Evolutionary conservation across 2,797 vertebrate species (phyloP).

Genomic region (Rhynchotus rufescens): DNA sequence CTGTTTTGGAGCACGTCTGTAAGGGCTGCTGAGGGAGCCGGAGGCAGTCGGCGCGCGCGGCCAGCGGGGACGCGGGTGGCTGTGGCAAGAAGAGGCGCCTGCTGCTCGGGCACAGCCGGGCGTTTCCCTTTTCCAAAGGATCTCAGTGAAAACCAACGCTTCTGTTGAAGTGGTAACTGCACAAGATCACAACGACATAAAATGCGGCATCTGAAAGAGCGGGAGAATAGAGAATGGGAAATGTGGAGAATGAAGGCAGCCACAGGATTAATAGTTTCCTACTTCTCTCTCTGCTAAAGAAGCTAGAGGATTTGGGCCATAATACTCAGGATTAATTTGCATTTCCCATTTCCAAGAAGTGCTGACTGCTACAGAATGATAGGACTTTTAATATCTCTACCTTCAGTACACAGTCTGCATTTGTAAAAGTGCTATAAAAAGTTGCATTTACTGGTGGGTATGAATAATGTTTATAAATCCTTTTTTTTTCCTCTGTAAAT

Average conservation of each 20-base stretch:
- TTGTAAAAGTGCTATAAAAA: background rate
- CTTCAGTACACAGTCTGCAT: background rate
- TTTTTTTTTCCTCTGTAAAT: background rate
- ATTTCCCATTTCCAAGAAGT: conserved; percentile 27
- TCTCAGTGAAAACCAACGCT: background rate
- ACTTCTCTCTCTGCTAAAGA: background rate
- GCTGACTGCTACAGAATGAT: conserved; percentile 32
- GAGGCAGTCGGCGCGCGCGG: background rate
- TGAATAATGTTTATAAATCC: background rate
- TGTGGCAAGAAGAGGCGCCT: background rate
- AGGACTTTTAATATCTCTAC: background rate
- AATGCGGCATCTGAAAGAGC: background rate
- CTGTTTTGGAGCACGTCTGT: background rate
- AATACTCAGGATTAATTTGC: conserved; percentile 40
- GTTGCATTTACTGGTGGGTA: background rate
- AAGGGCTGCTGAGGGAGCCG: background rate
- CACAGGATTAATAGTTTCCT: conserved; percentile 11
- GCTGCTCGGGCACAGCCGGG: background rate
- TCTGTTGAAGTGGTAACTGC: background rate
- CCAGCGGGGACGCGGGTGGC: background rate
- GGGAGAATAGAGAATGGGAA: too few species aligned
- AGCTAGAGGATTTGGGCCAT: conserved; percentile 24
- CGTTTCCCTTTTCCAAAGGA: too few species aligned
- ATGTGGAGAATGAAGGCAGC: background rate
- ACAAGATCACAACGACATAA: background rate